phyloP scores from a whole-genome alignment of 2,113 vertebrate species.

The Oreochromis spilurus region DNA sequence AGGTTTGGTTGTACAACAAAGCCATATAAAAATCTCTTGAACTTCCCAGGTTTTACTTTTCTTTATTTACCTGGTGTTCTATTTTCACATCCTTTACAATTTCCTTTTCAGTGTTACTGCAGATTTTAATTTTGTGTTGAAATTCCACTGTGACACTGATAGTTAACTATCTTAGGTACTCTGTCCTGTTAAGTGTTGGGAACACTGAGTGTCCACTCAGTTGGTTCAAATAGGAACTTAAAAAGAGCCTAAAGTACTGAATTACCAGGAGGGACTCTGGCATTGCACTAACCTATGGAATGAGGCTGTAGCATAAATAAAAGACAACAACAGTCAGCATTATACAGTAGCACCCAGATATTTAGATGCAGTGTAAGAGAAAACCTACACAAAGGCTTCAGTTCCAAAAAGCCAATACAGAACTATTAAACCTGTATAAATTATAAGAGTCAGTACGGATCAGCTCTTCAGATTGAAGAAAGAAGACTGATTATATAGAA shows the following conservation, averaged over 20 bases:
- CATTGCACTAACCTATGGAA: not conserved
- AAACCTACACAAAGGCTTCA: not conserved
- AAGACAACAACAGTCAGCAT: not conserved
- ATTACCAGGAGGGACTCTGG: not conserved
- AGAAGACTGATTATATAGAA: not conserved
- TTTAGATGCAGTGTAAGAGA: not conserved
- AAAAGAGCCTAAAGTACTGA: not conserved
- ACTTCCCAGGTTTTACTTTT: not conserved
- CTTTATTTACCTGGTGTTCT: not conserved
- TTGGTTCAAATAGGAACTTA: not conserved
- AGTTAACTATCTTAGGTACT: not conserved
- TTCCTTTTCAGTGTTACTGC: not conserved
- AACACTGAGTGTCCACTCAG: not conserved
- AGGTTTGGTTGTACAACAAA: constrained; percentile 20
- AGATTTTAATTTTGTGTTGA: not conserved
- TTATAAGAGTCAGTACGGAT: not conserved
- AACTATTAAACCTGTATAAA: not conserved
- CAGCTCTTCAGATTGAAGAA: not conserved
- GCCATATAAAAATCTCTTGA: not conserved
- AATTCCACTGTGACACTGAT: not conserved
- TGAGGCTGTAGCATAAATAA: not conserved
- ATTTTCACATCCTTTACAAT: not conserved
- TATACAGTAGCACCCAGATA: not conserved
- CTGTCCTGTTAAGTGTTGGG: not conserved
- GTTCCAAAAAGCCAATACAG: not conserved